Evolutionary conservation across 1,140 invertebrate species (phyloP), one percentile per base, ranked within the genome.

Genomic region (Panonychus citri): DNA sequence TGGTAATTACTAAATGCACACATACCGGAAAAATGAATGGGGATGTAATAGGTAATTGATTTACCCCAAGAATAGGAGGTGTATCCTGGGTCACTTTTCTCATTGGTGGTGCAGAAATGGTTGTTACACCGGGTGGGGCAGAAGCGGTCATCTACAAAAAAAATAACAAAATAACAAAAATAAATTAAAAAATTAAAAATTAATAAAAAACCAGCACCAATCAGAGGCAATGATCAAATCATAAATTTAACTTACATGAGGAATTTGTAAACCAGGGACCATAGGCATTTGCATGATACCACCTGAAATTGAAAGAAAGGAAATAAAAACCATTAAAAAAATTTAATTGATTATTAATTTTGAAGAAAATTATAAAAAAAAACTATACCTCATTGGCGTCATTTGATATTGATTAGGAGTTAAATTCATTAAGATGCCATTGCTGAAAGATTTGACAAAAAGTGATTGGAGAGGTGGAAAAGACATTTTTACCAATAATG

Each of bases 71-170:
- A 13, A 7, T 17, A 17, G 50, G 17, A 17, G 25, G 13, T 13
- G 21, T 25, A 39, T 42, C 53, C 7, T 34, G 21, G n/a, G 49
- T 55, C 1, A 48, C 17, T 21, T 57, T 60, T 34, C 59, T 17
- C 21, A 60, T 49, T 13, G 59, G 55, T 28, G 59, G 59, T 28
- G 59, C 55, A n/a, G 50, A 57, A 34, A 60, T 60, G 15, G 59
- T 34, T 17, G 56, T 55, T 21, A 60, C 59, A 24, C 59, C 59
- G 8, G 55, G 28, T 5, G 59, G 59, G 8, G 57, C 55, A 37
- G 59, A 58, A 8, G 58, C 54, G 15, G 49, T 34, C 28, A 21
- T 21, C 26, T 54, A 25, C 1, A 37, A 54, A 25, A 0, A 39
- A 15, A 54, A 54, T 15, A 39, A 24, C 8, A 17, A 25, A 21